Evolutionary conservation across 2,888 invertebrate species (phyloP), one percentile per base, ranked within the genome.

Genomic region (Punctoribates punctum): DNA sequence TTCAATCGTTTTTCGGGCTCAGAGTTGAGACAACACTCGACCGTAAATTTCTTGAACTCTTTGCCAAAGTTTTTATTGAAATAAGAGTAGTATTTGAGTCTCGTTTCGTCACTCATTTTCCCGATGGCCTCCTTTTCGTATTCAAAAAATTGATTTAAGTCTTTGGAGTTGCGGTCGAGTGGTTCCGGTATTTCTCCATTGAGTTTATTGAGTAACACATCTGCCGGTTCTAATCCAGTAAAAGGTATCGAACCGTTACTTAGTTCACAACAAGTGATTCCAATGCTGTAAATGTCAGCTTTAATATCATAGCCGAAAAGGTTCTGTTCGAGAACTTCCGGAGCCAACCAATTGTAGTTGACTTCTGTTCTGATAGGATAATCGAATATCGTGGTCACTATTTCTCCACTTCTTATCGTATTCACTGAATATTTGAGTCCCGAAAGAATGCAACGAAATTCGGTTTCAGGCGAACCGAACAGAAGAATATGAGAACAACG

Each of bases 271-370:
- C 75, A 75, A 8, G 73, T 46, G 23, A 77, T 73, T 1, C 77
- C 77, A 42, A 77, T 48, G 42, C 75, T 75, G 38, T 77, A 77
- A 34, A 77, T 75, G 51, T 77, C 77, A 4, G 77, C 29, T 23
- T 73, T 65, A 4, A 42, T 73, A 46, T 57, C 72, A 51, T 76
- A 76, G 15, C 77, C 77, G 25, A 75, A 51, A 2, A 77, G 29
- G 54, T 77, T 76, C 48, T 77, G 77, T 42, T 75, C 77, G 4
- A 77, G 72, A 1, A 77, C 57, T 75, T 77, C 77, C 15, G 77
- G 77, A 13, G 77, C 73, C 73, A 77, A 5, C 60, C 76, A 77
- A 34, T 72, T 75, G 17, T 77, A 34, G 42, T 75, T 60, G 13
- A 38, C 57, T 20, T 60, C 29, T 17, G 77, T 62, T 46, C 73